Evolutionary conservation across 64 coral and sea anemone genomes (phyloP).

Genomic region (Anthopleura sola): DNA sequence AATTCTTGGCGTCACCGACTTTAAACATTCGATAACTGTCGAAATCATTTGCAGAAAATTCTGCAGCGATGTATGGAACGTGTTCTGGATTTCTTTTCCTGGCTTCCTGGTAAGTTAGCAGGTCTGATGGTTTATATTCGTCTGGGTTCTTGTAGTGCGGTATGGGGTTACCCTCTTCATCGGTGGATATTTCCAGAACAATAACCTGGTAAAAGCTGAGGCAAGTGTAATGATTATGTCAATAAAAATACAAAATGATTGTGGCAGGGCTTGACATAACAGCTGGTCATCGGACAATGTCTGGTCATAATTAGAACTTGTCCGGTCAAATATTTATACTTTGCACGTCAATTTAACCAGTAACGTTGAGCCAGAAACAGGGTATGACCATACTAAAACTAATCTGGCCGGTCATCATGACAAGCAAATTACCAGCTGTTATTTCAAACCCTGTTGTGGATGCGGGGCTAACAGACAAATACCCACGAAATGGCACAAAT

Average conservation of each 20-base stretch:
- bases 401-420: no score
- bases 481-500: no score
- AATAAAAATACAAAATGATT: background rate
- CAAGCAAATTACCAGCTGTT: no score
- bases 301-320: no score
- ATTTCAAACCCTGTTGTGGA: no score
- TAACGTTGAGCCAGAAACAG: no score
- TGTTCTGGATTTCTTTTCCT: background rate
- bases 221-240: background rate
- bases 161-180: slow-evolving; percentile 28
- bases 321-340: no score
- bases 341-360: no score
- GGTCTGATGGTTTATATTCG: slow-evolving; percentile 27
- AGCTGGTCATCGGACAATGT: no score
- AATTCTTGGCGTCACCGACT: slow-evolving; percentile 36
- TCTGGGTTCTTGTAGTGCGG: slow-evolving; percentile 25
- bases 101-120: slow-evolving; percentile 69
- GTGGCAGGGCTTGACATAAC: no score
- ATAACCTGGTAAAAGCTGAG: slow-evolving; percentile 57
- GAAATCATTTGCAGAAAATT: slow-evolving; percentile 58
- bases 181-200: slow-evolving; percentile 40
- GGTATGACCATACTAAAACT: no score
- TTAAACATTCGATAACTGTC: slow-evolving; percentile 32
- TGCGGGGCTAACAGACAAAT: no score
- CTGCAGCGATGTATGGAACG: slow-evolving; percentile 71